Evolutionary conservation across 2,113 vertebrate species (phyloP), one percentile per base, ranked within the genome.

Genomic region (Dromaius novaehollandiae): DNA sequence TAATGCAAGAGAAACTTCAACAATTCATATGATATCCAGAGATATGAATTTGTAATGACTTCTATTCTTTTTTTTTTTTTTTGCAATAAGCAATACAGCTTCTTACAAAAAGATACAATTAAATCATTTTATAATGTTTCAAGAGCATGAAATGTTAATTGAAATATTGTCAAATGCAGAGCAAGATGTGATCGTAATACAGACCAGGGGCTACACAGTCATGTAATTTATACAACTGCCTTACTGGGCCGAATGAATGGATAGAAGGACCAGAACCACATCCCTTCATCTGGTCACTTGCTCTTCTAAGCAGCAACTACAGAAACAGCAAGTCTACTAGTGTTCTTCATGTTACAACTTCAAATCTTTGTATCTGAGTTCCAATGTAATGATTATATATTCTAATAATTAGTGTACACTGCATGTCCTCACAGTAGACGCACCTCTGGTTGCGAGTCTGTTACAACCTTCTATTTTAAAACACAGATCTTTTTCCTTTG

Each of bases 41-140:
- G 22, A 22, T 7, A 24, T 2, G 44, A 4, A 44, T 46, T 58
- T 44, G 13, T n/a, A 12, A 77, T 0, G 0, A 30, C 53, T 80
- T 44, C 19, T 46, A 28, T 16, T 60, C 7, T 1, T 42, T 44
- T 71, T 58, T 58, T 58, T 32, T 13, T 25, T 53, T 25, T 82
- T 38, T 50, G 0, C 8, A 88, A 75, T 24, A 1, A 4, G 4
- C 6, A 75, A 32, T 34, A 74, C 2, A 64, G 8, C 2, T 70
- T 46, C 11, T 34, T 36, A 38, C 6, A 55, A 65, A 77, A 84
- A 69, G 2, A 18, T 64, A 11, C 5, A 85, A 17, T 73, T 25
- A 34, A 73, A 78, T 46, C 5, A 73, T 30, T 69, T 69, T 12
- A 30, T 19, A 19, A 13, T 13, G n/a, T 21, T 61, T 78, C 65